Percentiles rank a stretch among this genome's conserved stretches.
These are phyloP conservation scores for Oasisia sp. DNA, from an alignment of 2,888 invertebrate species.

Conservation along the genomic window DNA sequence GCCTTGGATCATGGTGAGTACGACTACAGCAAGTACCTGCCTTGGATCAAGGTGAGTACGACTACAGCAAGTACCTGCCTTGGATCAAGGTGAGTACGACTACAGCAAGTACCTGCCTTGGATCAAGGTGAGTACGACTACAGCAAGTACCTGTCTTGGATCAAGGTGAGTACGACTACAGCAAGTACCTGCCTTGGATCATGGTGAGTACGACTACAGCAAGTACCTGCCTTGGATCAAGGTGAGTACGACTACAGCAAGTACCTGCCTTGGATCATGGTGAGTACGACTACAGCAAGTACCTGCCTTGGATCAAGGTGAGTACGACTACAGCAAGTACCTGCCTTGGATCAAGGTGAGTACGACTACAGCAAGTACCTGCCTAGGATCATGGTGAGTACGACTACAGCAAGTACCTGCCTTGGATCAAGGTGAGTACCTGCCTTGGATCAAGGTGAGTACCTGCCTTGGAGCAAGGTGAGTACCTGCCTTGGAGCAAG, in stretches of 20 bases:
- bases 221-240: constrained; percentile 96
- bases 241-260: constrained; percentile 79
- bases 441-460: too few species aligned
- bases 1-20: constrained; percentile 95
- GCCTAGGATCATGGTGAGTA: constrained; percentile 95
- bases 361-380: constrained; percentile 80
- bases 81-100: constrained; percentile 89
- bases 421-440: constrained; percentile 85
- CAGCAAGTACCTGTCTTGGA: constrained; percentile 92
- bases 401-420: constrained; percentile 80
- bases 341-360: constrained; percentile 96
- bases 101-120: constrained; percentile 89
- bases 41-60: constrained; percentile 92
- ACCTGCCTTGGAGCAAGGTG: constrained; percentile 93
- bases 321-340: constrained; percentile 78
- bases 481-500: too few species aligned
- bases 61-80: constrained; percentile 83
- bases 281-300: constrained; percentile 79
- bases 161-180: constrained; percentile 81
- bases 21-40: constrained; percentile 80
- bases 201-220: constrained; percentile 79
- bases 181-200: constrained; percentile 94
- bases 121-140: constrained; percentile 83
- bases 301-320: constrained; percentile 95
- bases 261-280: constrained; percentile 94